Conservation (phyloP, 2,113 vertebrate genomes). For the Myotis davidii region DNA sequence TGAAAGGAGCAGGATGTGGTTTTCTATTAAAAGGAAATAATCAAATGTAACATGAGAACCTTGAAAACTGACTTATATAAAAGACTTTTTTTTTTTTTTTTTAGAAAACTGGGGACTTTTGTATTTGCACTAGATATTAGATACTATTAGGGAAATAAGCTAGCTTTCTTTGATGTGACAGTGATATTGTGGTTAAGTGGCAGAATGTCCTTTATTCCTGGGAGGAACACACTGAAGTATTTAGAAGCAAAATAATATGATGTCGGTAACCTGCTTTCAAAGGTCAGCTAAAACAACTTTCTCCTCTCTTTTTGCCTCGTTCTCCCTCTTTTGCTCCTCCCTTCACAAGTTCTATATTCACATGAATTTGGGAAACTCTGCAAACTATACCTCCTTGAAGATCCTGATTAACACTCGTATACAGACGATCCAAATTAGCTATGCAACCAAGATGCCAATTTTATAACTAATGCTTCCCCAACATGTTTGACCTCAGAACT, state of each 20-base stretch:
- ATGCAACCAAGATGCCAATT: background rate
- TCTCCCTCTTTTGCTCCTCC: fast-evolving
- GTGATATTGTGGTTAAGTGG: background rate
- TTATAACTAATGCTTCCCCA: slow-evolving; percentile 51
- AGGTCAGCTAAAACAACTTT: background rate
- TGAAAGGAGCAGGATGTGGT: background rate
- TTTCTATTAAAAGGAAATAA: slow-evolving; percentile 31
- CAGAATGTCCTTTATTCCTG: background rate
- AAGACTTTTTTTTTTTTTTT: background rate
- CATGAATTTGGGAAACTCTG: background rate
- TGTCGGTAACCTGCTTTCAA: background rate
- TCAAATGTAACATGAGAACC: background rate
- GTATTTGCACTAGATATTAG: background rate
- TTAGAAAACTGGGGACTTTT: background rate
- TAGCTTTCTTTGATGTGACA: background rate
- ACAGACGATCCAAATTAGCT: slow-evolving; percentile 22
- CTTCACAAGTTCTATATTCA: background rate
- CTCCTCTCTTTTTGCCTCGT: background rate
- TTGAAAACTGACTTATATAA: background rate
- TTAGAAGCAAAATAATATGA: background rate
- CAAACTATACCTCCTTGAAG: background rate
- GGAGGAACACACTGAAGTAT: background rate
- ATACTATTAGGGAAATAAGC: background rate
- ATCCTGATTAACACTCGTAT: background rate
- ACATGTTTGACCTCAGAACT: slow-evolving; percentile 35